These are phyloP conservation scores for Caranx melampygus DNA, from an alignment of 2,113 vertebrate species.

Conservation along the genomic window DNA sequence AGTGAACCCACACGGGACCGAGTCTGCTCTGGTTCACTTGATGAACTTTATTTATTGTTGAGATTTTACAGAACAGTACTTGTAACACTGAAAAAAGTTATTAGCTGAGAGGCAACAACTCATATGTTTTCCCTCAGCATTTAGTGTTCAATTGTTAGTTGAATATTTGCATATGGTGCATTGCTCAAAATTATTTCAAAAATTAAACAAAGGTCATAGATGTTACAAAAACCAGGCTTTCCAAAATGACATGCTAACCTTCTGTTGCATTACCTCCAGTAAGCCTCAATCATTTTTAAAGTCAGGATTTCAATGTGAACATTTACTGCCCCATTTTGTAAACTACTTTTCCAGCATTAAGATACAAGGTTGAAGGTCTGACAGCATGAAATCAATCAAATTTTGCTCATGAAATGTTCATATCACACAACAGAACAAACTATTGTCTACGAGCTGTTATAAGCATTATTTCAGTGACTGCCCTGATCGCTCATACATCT, in stretches of 20 bases:
- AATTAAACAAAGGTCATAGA: no score
- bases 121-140: no score
- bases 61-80: no score
- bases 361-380: not conserved
- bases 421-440: not conserved
- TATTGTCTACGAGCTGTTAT: not conserved
- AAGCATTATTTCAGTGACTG: not conserved
- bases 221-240: no score
- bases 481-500: not conserved
- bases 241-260: no score
- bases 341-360: not conserved
- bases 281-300: not conserved
- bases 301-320: not conserved
- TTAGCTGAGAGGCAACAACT: no score
- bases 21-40: not conserved
- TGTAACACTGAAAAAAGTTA: no score
- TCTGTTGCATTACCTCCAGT: not conserved
- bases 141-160: no score
- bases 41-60: not conserved
- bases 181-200: no score
- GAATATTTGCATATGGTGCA: no score
- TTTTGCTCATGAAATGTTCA: not conserved
- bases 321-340: not conserved
- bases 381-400: not conserved
- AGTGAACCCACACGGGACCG: constrained; percentile 12